These are phyloP conservation scores for Burhinus bistriatus DNA, from an alignment of 2,113 vertebrate genomes.

Conservation along the genomic window DNA sequence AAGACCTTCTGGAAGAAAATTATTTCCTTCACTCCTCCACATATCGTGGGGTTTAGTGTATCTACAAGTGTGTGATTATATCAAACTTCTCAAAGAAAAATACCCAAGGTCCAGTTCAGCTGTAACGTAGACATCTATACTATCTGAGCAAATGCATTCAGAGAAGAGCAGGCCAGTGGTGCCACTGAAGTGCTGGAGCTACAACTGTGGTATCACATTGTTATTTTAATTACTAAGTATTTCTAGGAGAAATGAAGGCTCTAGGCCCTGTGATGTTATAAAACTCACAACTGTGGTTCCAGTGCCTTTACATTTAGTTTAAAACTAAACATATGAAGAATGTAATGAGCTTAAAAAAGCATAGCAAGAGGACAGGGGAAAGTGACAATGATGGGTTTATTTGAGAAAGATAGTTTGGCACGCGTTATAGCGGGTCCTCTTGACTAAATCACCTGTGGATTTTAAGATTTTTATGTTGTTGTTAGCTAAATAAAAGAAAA, in stretches of 20 bases:
- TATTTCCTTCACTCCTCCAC: neutral
- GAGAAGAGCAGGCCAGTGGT: neutral
- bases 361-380: neutral
- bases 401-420: neutral
- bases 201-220: neutral
- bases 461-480: neutral
- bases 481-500: neutral
- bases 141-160: neutral
- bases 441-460: neutral
- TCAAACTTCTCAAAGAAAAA: neutral
- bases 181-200: neutral
- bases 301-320: neutral
- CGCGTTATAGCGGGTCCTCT: neutral
- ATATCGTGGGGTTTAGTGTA: neutral
- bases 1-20: neutral
- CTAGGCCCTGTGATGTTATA: neutral
- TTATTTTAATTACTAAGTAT: neutral
- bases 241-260: neutral
- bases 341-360: neutral
- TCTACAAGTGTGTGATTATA: neutral
- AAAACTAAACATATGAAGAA: neutral
- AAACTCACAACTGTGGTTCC: neutral
- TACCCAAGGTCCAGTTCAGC: neutral
- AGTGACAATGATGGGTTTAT: neutral
- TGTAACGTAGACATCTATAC: neutral